phyloP scores from a whole-genome alignment of 2,797 vertebrate species.

The Xyrichtys novacula region DNA sequence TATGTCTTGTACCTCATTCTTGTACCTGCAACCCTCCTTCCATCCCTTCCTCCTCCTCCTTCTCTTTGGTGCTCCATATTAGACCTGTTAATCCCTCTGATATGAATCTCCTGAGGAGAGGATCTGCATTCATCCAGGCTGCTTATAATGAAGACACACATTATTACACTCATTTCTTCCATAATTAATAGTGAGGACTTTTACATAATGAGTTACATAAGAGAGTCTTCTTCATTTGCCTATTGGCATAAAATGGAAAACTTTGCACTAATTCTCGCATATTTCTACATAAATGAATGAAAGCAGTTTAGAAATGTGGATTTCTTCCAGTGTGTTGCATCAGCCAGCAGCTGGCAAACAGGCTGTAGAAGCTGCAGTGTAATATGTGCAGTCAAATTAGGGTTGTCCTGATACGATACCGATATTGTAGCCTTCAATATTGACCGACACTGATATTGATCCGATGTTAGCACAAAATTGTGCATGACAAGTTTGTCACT shows the following conservation, averaged over 20 bases:
- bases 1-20: neutral
- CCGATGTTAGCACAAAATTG: no score
- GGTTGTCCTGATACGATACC: no score
- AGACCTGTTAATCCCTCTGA: neutral
- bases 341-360: neutral
- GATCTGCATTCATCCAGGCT: conserved; percentile 1
- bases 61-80: conserved; percentile 11
- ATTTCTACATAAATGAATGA: neutral
- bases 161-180: conserved; percentile 9
- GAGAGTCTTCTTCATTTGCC: neutral
- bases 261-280: neutral
- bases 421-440: no score
- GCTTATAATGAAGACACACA: conserved; percentile 19
- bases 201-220: conserved; percentile 40
- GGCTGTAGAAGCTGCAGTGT: neutral
- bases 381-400: no score
- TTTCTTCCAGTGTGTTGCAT: no score
- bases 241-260: neutral
- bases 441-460: no score
- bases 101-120: conserved; percentile 12
- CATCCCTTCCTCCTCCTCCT: neutral
- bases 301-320: neutral
- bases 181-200: conserved; percentile 14
- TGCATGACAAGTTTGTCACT: no score
- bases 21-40: neutral